A percentile compares a stretch with the other conserved stretches of the same genome.
Conservation (phyloP, 2,113 vertebrate species). For the Brienomyrus brachyistius region DNA sequence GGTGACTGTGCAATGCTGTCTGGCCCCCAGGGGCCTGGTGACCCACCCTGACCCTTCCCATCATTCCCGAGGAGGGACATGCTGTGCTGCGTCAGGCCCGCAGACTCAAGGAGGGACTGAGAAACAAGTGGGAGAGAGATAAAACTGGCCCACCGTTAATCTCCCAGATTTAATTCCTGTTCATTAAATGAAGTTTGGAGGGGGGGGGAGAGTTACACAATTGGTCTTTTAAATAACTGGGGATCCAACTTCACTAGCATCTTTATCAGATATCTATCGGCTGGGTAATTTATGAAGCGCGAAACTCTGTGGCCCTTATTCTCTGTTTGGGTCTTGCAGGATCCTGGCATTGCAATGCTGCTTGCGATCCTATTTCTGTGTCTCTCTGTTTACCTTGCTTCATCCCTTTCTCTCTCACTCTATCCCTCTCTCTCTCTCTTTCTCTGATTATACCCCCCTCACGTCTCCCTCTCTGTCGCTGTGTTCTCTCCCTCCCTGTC, state of each 20-base stretch:
- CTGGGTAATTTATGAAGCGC: background rate
- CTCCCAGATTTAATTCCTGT: constrained; percentile 21
- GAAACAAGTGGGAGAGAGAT: background rate
- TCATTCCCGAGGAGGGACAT: background rate
- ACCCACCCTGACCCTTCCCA: background rate
- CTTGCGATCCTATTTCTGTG: background rate
- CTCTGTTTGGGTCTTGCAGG: background rate
- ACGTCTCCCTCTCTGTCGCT: background rate
- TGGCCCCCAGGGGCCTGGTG: background rate
- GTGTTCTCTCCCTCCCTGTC: background rate
- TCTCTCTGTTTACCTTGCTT: background rate
- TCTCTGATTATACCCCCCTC: constrained; percentile 17
- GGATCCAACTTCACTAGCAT: background rate
- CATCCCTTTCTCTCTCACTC: background rate
- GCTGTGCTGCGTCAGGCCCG: background rate
- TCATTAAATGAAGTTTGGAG: constrained; percentile 18
- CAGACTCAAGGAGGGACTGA: background rate
- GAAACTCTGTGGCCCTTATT: background rate
- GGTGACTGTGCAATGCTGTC: background rate
- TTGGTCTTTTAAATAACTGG: constrained; percentile 4
- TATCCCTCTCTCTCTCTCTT: background rate
- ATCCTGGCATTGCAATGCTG: background rate
- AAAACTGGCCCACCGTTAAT: constrained; percentile 14
- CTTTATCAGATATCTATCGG: background rate
- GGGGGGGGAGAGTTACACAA: constrained; percentile 2